These are phyloP conservation scores for Gracilinanus agilis DNA, from an alignment of 2,113 vertebrate genomes.

Conservation along the genomic window DNA sequence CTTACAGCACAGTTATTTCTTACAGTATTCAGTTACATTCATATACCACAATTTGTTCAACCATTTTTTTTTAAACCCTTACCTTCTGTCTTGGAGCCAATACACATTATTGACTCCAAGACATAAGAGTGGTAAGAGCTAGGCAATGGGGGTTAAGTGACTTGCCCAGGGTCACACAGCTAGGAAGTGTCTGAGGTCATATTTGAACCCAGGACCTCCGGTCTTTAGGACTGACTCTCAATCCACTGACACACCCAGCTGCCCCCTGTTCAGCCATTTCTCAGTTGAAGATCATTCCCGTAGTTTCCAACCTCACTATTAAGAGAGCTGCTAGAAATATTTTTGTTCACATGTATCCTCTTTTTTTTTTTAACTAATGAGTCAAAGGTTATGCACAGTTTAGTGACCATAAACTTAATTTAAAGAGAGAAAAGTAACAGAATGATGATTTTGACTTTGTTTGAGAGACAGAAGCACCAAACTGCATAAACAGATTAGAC, in stretches of 20 bases:
- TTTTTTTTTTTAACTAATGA: neutral
- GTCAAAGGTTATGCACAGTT: neutral
- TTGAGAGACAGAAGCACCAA: neutral
- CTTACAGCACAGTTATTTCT: neutral
- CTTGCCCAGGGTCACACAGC: too few species aligned
- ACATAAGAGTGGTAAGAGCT: too few species aligned
- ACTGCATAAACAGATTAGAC: neutral
- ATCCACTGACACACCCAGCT: too few species aligned
- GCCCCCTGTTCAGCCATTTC: neutral
- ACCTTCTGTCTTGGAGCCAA: too few species aligned
- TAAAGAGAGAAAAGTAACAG: neutral
- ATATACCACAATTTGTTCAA: too few species aligned
- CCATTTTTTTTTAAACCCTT: too few species aligned
- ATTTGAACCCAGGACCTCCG: too few species aligned
- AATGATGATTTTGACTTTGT: neutral
- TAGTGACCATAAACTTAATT: neutral
- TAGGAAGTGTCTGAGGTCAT: too few species aligned
- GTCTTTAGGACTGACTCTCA: too few species aligned
- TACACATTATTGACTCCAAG: too few species aligned
- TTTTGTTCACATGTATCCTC: neutral
- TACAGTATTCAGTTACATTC: neutral
- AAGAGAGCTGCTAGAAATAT: neutral
- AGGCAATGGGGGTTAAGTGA: too few species aligned
- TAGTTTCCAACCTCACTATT: neutral
- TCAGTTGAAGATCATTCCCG: neutral